phyloP scores from a whole-genome alignment of 2,888 invertebrate genomes.

The Auanema freiburgensis region DNA sequence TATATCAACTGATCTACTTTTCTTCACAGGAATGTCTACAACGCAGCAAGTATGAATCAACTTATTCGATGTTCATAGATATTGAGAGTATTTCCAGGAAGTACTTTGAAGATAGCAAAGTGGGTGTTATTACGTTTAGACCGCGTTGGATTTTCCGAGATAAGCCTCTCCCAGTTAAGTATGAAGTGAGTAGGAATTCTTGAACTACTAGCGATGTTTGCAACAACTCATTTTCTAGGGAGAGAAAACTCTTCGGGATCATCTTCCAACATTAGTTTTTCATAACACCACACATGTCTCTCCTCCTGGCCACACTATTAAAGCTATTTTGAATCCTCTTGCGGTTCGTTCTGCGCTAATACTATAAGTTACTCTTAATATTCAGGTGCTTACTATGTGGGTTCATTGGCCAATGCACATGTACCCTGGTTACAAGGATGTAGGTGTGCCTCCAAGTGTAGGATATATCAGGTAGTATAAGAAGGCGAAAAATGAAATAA shows the following conservation, averaged over 20 bases:
- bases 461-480: conserved; percentile 11
- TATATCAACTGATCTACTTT: background rate
- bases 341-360: background rate
- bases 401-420: conserved; percentile 6
- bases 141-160: conserved; percentile 9
- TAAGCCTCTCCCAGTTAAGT: conserved; percentile 3
- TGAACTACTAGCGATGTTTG: no score
- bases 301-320: conserved; percentile 11
- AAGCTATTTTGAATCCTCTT: conserved; percentile 10
- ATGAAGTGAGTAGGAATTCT: background rate
- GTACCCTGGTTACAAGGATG: conserved; percentile 4
- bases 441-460: conserved; percentile 9
- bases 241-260: conserved; percentile 2
- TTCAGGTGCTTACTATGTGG: conserved; percentile 9
- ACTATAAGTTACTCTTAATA: background rate
- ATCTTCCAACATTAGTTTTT: conserved; percentile 14
- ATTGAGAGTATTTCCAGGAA: conserved; percentile 16
- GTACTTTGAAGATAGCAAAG: background rate
- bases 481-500: background rate
- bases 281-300: conserved; percentile 14
- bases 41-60: conserved; percentile 8
- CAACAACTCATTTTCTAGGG: conserved; percentile 10
- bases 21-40: conserved; percentile 13
- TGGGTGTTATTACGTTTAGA: conserved; percentile 8
- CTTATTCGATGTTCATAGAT: conserved; percentile 4